These are phyloP conservation scores for Xyrauchen texanus DNA, from an alignment of 2,113 vertebrate genomes.

Conservation along the genomic window DNA sequence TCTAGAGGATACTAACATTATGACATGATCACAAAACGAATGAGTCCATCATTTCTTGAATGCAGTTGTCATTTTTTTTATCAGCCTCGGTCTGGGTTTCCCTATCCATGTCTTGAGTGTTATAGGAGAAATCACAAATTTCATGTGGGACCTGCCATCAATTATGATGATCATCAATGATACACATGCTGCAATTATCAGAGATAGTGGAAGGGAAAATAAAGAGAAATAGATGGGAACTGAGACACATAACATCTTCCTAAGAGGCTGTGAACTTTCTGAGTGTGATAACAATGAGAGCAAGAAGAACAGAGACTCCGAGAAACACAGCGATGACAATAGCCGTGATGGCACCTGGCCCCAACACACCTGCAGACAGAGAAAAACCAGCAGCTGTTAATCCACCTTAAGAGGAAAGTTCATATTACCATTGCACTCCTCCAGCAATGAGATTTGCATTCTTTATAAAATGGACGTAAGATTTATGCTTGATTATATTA, in stretches of 20 bases:
- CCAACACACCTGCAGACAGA: constrained; percentile 79
- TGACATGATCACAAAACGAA: background rate
- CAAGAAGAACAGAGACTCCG: constrained; percentile 91
- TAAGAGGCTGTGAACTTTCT: constrained; percentile 89
- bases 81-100: background rate
- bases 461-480: too few relatives aligned
- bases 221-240: background rate
- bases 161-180: too few relatives aligned
- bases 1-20: background rate
- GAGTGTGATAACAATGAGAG: constrained; percentile 89
- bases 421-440: background rate
- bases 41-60: too few relatives aligned
- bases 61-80: background rate
- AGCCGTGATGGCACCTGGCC: constrained; percentile 92
- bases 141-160: background rate
- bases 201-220: background rate
- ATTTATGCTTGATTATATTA: too few relatives aligned
- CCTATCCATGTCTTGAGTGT: background rate
- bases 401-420: background rate
- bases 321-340: constrained; percentile 93
- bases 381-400: constrained; percentile 30
- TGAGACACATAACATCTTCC: constrained; percentile 39
- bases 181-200: background rate
- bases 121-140: background rate
- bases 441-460: too few relatives aligned